Conservation (phyloP, 2,113 vertebrate genomes). For the Oncorhynchus masou region DNA sequence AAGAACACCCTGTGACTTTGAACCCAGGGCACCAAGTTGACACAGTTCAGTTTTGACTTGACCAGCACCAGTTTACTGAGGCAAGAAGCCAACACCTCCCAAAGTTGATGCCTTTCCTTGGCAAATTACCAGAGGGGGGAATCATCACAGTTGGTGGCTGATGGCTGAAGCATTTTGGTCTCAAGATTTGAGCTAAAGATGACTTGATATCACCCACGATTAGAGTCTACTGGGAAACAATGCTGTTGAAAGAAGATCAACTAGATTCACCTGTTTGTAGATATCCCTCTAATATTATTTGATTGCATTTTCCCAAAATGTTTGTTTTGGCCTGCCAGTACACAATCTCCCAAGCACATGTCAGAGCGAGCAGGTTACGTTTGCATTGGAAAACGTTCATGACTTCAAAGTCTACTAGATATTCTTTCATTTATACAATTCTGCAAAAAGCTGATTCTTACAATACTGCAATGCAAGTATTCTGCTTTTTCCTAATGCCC, state of each 20-base stretch:
- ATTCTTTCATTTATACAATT: background rate
- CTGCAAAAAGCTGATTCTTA: background rate
- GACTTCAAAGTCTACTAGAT: too few species aligned
- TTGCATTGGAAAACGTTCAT: background rate
- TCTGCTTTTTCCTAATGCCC: background rate
- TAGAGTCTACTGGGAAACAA: background rate
- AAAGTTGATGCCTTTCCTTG: slow-evolving; percentile 49
- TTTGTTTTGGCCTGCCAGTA: background rate
- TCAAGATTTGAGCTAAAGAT: background rate
- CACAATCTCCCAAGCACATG: slow-evolving; percentile 13
- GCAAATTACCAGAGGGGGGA: slow-evolving; percentile 38
- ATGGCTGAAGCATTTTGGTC: slow-evolving; percentile 15
- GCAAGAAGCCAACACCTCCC: slow-evolving; percentile 6
- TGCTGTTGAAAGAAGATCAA: background rate
- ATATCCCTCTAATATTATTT: slow-evolving; percentile 22
- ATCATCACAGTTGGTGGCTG: slow-evolving; percentile 40
- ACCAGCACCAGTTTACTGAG: background rate
- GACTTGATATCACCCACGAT: slow-evolving; percentile 19
- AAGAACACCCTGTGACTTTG: slow-evolving; percentile 14
- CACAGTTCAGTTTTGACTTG: background rate
- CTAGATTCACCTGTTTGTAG: slow-evolving; percentile 35
- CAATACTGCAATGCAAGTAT: background rate
- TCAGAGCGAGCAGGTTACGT: background rate
- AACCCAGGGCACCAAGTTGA: slow-evolving; percentile 22
- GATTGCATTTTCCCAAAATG: background rate